Percentiles rank a stretch among this genome's conserved stretches.
phyloP scores from a whole-genome alignment of 1,140 invertebrate species.

The Philopotamus ludificatus region DNA sequence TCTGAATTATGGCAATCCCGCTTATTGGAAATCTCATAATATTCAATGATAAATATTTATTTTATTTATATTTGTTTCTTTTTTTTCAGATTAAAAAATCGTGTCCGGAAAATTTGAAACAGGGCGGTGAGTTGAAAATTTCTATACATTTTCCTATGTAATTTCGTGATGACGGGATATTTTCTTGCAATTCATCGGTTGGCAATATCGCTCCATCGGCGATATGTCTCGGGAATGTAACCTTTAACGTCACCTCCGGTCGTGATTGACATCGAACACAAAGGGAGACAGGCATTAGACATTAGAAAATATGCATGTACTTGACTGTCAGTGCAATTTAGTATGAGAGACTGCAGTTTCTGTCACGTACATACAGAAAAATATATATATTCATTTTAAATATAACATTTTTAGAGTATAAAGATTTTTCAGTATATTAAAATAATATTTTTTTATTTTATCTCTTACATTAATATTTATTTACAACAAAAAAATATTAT shows the following conservation, averaged over 20 bases:
- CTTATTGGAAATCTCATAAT: too few relatives aligned
- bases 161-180: not conserved
- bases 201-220: not conserved
- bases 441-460: too few relatives aligned
- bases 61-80: not conserved
- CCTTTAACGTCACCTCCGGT: conserved; percentile 8
- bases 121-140: not conserved
- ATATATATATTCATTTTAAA: too few relatives aligned
- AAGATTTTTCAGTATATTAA: too few relatives aligned
- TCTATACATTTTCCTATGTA: not conserved
- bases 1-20: too few relatives aligned
- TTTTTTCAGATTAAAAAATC: not conserved
- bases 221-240: conserved; percentile 20
- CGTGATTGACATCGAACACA: conserved; percentile 11
- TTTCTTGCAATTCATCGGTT: conserved; percentile 21
- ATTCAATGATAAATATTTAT: too few relatives aligned
- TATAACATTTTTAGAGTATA: too few relatives aligned
- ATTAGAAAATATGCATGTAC: not conserved
- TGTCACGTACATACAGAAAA: too few relatives aligned
- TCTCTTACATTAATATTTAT: too few relatives aligned
- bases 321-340: not conserved
- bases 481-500: too few relatives aligned
- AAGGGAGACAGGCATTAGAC: not conserved
- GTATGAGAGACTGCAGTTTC: not conserved
- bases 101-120: not conserved